These are phyloP conservation scores for Microcebus ravelobensis DNA, from an alignment of 2,113 vertebrate genomes.

Conservation along the genomic window DNA sequence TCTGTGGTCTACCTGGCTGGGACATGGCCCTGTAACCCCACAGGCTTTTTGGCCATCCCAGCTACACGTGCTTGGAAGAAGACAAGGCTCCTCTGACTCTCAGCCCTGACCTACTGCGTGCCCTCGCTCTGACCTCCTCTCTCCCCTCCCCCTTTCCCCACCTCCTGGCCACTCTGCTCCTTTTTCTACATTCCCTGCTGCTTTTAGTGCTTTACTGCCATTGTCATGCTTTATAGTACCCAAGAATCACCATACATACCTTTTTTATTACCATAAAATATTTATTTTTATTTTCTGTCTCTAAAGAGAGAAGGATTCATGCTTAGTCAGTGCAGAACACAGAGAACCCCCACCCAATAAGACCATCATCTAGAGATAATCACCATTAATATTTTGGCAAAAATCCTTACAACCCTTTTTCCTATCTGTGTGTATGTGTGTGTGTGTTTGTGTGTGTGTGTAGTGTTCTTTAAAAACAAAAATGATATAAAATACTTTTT, in stretches of 20 bases:
- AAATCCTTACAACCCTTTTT: not conserved
- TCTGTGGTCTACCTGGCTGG: not conserved
- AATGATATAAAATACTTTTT: conserved; percentile 17
- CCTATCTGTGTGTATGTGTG: not conserved
- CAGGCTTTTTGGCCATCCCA: not conserved
- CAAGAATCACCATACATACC: not conserved
- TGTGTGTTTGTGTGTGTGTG: not conserved
- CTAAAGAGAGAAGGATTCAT: conserved; percentile 7
- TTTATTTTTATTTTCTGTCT: conserved; percentile 18
- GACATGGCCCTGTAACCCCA: not conserved
- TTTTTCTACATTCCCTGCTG: not conserved
- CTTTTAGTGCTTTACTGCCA: not conserved
- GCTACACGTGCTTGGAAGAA: not conserved
- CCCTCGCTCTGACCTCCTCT: conserved; percentile 47
- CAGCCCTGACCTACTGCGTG: not conserved
- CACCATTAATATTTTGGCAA: not conserved
- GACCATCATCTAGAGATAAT: not conserved
- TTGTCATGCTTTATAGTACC: not conserved
- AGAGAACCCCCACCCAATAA: not conserved
- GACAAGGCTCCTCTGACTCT: not conserved
- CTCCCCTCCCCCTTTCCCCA: no score
- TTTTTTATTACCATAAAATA: not conserved
- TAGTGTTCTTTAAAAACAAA: not conserved
- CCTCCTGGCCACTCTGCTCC: not conserved
- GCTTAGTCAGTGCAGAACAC: not conserved